Base-by-base conservation (phyloP, 2,113 vertebrate species). In the Misgurnus mizolepis region DNA sequence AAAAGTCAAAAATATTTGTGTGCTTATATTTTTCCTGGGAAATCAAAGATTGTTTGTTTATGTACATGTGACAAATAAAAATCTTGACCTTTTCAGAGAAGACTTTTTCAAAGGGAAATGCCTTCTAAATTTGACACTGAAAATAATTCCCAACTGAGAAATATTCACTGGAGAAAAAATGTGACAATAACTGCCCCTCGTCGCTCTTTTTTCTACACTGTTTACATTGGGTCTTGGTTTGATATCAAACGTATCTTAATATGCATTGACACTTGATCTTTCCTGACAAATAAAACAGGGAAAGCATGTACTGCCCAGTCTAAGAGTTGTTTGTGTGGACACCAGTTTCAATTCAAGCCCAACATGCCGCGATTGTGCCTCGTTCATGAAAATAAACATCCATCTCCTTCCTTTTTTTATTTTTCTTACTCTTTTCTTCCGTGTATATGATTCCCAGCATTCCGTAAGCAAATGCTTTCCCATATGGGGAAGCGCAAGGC, bases 401-500 rank as follows among this genome's bases (percentile, higher is more conserved):
- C 18, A 45, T 56, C 40, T 74, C 15, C 6, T 39, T 22, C 66
- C 60, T 43, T 45, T 66, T 22, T 53, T 40, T n/a, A 14, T 12
- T 18, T 74, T 53, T 18, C 6, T n/a, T 53, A 50, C 71, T 67
- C 53, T 80, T 50, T 55, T 18, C 67, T 64, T 39, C 67, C 50
- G 61, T 50, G 72, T 69, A 80, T 73, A 66, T 7, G n/a, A 80
- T 82, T 80, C 75, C 41, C 80, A 76, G 80, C 45, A 40, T 75
- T 53, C 82, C 75, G 56, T 70, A 45, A 69, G 77, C 70, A 60
- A 84, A 77, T 58, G 64, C 83, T 88, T 89, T 84, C 81, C 87
- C 88, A 85, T 81, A 86, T 39, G 74, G 86, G 87, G 82, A 83
- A 2, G 15, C 66, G 69, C 80, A 76, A 70, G 18, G 76, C 69